Evolutionary conservation across 1,140 invertebrate genomes (phyloP), one percentile per base, ranked within the genome.

Genomic region (Theocolax elegans): DNA sequence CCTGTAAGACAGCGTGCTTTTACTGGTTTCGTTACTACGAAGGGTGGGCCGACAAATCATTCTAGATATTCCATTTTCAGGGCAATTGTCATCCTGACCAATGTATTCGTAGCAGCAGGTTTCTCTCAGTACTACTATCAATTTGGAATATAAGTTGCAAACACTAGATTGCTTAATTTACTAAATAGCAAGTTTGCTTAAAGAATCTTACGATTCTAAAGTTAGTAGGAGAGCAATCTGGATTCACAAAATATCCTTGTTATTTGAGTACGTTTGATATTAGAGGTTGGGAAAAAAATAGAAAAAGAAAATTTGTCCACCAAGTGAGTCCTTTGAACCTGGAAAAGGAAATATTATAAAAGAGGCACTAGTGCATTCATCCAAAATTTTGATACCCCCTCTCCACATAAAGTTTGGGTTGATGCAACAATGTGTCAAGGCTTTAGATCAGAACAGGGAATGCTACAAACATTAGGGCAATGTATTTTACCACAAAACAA

Each of bases 191-290:
- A n/a, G n/a, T n/a, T n/a, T n/a, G n/a, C n/a, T n/a, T n/a, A n/a
- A n/a, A n/a, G n/a, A n/a, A n/a, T n/a, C n/a, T n/a, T n/a, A n/a
- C n/a, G n/a, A n/a, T n/a, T n/a, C n/a, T n/a, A n/a, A n/a, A n/a
- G n/a, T n/a, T n/a, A n/a, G n/a, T n/a, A n/a, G n/a, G n/a, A n/a
- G n/a, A n/a, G n/a, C n/a, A n/a, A n/a, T n/a, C n/a, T n/a, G n/a
- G n/a, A n/a, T n/a, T n/a, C n/a, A n/a, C n/a, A 42, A 62, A 66
- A 44, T 66, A 27, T 60, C 42, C 29, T 9, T 71, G 69, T 38
- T 71, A 51, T 60, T 51, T 71, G 54, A 66, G 69, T 67, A 19
- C 62, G 44, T 72, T 38, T 38, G 53, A 66, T 46, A 62, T 63
- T 42, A 23, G 56, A 53, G 71, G 67, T 29, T 17, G 58, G 40